Evolutionary conservation across 2,797 vertebrate species (phyloP).

Genomic region (Rhynchotus rufescens): DNA sequence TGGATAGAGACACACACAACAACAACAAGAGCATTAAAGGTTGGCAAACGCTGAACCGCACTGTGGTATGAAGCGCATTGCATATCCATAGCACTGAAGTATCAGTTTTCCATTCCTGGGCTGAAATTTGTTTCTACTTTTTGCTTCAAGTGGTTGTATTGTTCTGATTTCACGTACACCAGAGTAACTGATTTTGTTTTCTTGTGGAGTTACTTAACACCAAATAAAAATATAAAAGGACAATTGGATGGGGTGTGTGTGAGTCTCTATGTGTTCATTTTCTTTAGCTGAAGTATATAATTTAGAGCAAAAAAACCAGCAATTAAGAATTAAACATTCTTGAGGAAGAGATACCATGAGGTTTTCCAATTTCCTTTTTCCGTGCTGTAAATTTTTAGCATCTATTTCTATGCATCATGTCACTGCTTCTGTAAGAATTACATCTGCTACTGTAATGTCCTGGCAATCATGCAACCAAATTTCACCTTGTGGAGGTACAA

Average conservation of each 20-base stretch:
- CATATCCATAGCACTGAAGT: conserved; percentile 85
- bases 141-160: conserved; percentile 88
- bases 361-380: background rate
- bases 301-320: background rate
- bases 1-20: conserved; percentile 76
- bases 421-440: background rate
- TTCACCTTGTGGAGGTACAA: background rate
- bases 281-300: accelerated
- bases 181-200: conserved; percentile 97
- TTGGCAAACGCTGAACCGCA: conserved; percentile 83
- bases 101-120: conserved; percentile 85
- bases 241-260: conserved; percentile 45
- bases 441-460: background rate
- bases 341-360: background rate
- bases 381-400: background rate
- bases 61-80: conserved; percentile 86
- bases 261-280: conserved; percentile 38
- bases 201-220: conserved; percentile 99
- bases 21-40: conserved; percentile 76
- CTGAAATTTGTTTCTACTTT: conserved; percentile 82
- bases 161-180: conserved; percentile 97
- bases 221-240: conserved; percentile 94
- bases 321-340: background rate
- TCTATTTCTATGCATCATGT: background rate
- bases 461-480: background rate